These are phyloP conservation scores for Heliothis subflexa DNA, from an alignment of 1,140 invertebrate genomes.

Conservation along the genomic window DNA sequence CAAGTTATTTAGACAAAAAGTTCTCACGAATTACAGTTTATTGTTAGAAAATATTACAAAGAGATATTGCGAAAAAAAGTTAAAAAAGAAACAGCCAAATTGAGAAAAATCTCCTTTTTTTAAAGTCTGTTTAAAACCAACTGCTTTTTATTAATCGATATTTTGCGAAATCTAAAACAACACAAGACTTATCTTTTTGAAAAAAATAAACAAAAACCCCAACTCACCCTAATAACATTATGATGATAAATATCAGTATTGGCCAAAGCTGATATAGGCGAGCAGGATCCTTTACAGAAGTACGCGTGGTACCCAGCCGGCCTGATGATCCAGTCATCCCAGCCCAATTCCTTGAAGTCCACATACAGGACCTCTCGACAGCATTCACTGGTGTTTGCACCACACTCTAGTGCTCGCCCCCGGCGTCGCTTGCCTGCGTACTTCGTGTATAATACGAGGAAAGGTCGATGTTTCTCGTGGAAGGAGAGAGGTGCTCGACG, in stretches of 20 bases:
- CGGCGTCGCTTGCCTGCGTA: slow-evolving; percentile 87
- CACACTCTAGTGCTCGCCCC: slow-evolving; percentile 90
- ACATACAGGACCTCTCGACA: slow-evolving; percentile 94
- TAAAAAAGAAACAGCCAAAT: not conserved
- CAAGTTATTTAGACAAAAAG: too few species aligned
- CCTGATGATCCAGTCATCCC: slow-evolving; percentile 95
- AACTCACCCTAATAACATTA: slow-evolving; percentile 90
- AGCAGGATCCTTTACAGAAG: slow-evolving; percentile 93
- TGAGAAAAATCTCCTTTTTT: not conserved
- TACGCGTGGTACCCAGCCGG: slow-evolving; percentile 93
- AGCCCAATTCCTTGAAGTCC: slow-evolving; percentile 93
- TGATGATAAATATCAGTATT: slow-evolving; percentile 89
- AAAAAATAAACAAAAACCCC: slow-evolving; percentile 22
- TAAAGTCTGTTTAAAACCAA: not conserved
- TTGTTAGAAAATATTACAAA: too few species aligned
- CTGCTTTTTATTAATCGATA: not conserved
- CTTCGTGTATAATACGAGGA: slow-evolving; percentile 91
- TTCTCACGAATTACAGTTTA: too few species aligned
- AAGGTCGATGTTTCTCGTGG: slow-evolving; percentile 89
- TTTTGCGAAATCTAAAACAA: not conserved
- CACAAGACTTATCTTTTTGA: too few species aligned
- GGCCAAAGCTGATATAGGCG: slow-evolving; percentile 89
- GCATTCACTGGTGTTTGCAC: slow-evolving; percentile 90
- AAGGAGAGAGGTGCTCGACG: slow-evolving; percentile 88
- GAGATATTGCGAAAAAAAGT: not conserved